Conservation (phyloP, 2,888 invertebrate species). For the Heliconius ismenius region DNA sequence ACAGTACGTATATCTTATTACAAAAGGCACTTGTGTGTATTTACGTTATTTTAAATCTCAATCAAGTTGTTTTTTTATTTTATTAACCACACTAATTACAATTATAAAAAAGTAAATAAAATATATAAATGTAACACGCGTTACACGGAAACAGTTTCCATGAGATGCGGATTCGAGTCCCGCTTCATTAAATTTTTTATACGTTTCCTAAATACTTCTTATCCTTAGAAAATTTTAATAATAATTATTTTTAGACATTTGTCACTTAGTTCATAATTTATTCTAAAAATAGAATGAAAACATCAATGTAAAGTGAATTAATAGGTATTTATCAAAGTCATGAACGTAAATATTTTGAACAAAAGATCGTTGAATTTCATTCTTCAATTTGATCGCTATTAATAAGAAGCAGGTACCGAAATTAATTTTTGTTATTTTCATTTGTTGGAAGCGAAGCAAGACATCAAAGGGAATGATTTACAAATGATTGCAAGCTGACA, state of each 20-base stretch:
- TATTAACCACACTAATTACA: background rate
- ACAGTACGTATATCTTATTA: conserved; percentile 32
- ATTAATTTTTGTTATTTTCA: conserved; percentile 3
- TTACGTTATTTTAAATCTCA: background rate
- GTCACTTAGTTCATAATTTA: background rate
- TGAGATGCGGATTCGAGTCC: no score
- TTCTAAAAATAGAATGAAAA: background rate
- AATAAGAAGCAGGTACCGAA: background rate
- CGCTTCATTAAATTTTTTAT: no score
- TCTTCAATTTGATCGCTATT: background rate
- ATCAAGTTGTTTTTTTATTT: background rate
- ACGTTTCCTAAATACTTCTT: no score
- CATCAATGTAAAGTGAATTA: background rate
- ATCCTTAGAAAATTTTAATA: no score
- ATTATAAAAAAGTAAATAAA: no score
- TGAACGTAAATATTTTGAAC: background rate
- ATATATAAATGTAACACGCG: no score
- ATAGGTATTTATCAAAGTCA: background rate
- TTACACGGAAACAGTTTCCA: no score
- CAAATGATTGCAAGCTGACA: background rate
- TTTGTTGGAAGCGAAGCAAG: background rate
- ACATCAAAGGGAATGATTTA: background rate
- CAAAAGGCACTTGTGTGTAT: conserved; percentile 13
- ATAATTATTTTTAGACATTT: no score
- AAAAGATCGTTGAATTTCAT: background rate